A percentile compares a stretch with the other conserved stretches of the same genome.
phyloP scores from a whole-genome alignment of 2,888 invertebrate species.

The Neoscelio sp. region DNA sequence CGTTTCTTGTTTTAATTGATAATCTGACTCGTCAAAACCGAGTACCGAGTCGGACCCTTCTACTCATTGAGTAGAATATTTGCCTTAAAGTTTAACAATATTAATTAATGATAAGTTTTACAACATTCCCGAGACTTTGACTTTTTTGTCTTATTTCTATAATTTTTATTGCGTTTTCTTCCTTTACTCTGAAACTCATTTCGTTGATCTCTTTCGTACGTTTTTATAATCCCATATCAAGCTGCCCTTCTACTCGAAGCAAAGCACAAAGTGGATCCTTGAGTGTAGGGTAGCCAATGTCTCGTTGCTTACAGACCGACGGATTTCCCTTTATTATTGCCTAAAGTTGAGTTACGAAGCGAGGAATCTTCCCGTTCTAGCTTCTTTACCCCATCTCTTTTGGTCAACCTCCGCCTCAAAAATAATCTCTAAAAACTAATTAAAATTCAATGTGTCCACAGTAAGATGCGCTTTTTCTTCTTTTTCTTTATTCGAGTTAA shows the following conservation, averaged over 20 bases:
- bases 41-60: no score
- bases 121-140: no score
- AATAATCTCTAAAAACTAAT: slow-evolving; percentile 23
- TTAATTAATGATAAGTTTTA: no score
- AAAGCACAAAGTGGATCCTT: slow-evolving; percentile 52
- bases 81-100: no score
- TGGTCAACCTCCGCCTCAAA: slow-evolving; percentile 7
- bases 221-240: neutral
- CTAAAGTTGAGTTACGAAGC: slow-evolving; percentile 67
- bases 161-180: slow-evolving; percentile 5
- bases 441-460: slow-evolving; percentile 6
- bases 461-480: slow-evolving; percentile 2
- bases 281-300: slow-evolving; percentile 56
- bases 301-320: slow-evolving; percentile 71
- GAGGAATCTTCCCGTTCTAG: neutral
- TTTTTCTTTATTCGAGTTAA: slow-evolving; percentile 9
- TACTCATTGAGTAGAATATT: no score
- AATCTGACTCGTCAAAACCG: no score
- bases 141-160: no score
- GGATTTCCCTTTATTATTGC: slow-evolving; percentile 72
- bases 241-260: slow-evolving; percentile 41
- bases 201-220: neutral
- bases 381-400: slow-evolving; percentile 1
- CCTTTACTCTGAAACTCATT: neutral
- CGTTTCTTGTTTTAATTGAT: no score